Evolutionary conservation across 2,113 vertebrate genomes (phyloP).

Genomic region (Psilopogon haemacephalus): DNA sequence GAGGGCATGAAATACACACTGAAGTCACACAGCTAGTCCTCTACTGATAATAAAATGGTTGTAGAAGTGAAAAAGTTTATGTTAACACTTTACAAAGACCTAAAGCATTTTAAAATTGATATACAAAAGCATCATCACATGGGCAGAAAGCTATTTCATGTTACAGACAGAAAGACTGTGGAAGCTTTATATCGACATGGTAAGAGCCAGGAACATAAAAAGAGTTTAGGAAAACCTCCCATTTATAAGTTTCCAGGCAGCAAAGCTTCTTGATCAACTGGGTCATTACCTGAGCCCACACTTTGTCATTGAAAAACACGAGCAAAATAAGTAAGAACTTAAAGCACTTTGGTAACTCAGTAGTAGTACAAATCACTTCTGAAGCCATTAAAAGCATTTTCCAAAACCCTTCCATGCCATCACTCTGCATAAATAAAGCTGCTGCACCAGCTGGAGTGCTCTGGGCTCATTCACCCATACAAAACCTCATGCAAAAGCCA

Average conservation of each 20-base stretch:
- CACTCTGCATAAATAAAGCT: conserved; percentile 66
- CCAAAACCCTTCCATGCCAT: conserved; percentile 47
- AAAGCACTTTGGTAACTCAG: not conserved
- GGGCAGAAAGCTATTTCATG: not conserved
- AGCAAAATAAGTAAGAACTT: not conserved
- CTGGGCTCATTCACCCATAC: conserved; percentile 63
- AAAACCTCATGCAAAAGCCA: conserved; percentile 57
- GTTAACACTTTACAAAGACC: not conserved
- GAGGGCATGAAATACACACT: not conserved
- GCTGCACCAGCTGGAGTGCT: conserved; percentile 64
- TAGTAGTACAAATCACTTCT: not conserved
- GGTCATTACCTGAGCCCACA: not conserved
- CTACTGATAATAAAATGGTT: not conserved
- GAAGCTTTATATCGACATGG: not conserved
- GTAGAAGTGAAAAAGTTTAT: not conserved
- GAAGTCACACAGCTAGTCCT: not conserved
- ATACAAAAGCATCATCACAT: not conserved
- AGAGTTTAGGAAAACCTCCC: not conserved
- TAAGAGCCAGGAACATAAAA: not conserved
- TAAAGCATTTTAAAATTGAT: not conserved
- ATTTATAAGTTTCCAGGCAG: not conserved
- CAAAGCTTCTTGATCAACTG: not conserved
- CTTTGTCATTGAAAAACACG: not conserved
- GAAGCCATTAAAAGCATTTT: conserved; percentile 56
- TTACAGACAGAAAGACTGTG: not conserved